Evolutionary conservation across 2,888 invertebrate genomes (phyloP), one percentile per base, ranked within the genome.

Genomic region (Falcaria lacertinaria): DNA sequence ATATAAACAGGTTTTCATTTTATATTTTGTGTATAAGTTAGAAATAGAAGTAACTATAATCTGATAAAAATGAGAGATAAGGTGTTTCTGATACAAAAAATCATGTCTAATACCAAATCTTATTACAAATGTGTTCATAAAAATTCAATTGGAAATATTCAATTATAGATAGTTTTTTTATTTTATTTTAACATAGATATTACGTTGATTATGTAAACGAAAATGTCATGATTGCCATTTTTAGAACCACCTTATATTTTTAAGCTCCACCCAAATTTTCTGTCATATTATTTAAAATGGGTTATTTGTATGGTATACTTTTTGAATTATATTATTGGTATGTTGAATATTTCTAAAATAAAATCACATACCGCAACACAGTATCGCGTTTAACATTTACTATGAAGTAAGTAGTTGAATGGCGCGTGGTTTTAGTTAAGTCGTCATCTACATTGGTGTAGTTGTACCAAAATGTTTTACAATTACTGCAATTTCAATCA

Each of bases 1-100:
- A 28, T 72, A 68, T 71, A 70, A 39, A 66, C 64, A 74, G 66
- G 75, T 76, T 74, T 74, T 77, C 75, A 11, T 28, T 73, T 68
- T 68, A 63, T 69, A 63, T 57, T 57, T 65, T 65, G 64, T 67
- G 49, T 57, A 62, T 64, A 63, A 65, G 59, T 69, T 66, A 63
- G 50, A 60, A 47, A 44, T 56, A 59, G 54, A 43, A 42, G 35
- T 52, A 49, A 47, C 47, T 48, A 41, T 47, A 47, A 52, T n/a
- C 34, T 37, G 22, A 22, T 37, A 13, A 32, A n/a, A n/a, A 16
- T 28, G 14, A 16, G 8, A 11, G 11, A 7, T 16, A 22, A 28
- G 28, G 11, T 11, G 28, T 11, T 11, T 25, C 25, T 28, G 28
- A 28, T 28, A 28, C 28, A 11, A 11, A 28, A 7, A 7, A 28